Evolutionary conservation across 2,113 vertebrate species (phyloP).

Genomic region (Glaucomys volans): DNA sequence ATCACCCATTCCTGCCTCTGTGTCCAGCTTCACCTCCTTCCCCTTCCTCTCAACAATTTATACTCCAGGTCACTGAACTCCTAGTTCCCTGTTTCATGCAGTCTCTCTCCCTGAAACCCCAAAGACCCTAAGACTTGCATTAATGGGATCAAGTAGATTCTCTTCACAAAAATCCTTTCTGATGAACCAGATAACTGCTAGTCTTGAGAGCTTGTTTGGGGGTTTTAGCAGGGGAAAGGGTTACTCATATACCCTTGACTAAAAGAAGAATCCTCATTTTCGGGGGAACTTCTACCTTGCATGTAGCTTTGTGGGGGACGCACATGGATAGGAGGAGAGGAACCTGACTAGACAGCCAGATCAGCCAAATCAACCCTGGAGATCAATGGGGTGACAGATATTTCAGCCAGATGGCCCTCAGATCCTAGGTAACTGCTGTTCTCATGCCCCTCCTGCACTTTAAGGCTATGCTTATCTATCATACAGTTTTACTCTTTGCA

Average conservation of each 20-base stretch:
- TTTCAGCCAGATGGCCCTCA: too few species aligned
- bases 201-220: neutral
- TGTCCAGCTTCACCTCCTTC: neutral
- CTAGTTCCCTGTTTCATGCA: neutral
- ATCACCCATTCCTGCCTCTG: neutral
- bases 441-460: neutral
- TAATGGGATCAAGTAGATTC: neutral
- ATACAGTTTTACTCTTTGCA: neutral
- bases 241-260: too few species aligned
- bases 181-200: neutral
- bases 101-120: neutral
- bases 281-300: too few species aligned
- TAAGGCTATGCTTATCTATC: neutral
- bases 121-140: neutral
- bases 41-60: neutral
- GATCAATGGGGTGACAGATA: too few species aligned
- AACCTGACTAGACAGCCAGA: too few species aligned
- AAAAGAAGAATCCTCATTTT: too few species aligned
- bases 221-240: too few species aligned
- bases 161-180: neutral
- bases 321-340: too few species aligned
- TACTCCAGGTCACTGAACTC: neutral
- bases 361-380: too few species aligned
- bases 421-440: neutral
- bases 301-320: neutral